Evolutionary conservation across 1,140 invertebrate genomes (phyloP).

Genomic region (Drosophila fuyamai): DNA sequence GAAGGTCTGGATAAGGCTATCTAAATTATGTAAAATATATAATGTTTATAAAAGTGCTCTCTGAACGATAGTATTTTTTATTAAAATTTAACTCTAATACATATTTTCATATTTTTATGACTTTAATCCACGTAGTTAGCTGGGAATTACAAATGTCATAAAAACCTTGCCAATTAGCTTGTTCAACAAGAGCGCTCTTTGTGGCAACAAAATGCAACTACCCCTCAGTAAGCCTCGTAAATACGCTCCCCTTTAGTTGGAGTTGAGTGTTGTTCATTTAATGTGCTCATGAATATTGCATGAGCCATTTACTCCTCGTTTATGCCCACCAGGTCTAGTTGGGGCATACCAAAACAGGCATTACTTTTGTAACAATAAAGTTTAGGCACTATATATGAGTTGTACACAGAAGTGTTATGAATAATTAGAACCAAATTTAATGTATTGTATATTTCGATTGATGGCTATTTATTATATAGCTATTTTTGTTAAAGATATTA

Average conservation of each 20-base stretch:
- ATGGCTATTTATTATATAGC: too few species aligned
- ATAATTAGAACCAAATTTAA: not conserved
- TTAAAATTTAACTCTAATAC: not conserved
- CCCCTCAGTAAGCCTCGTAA: slow-evolving; percentile 34
- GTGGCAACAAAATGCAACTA: slow-evolving; percentile 40
- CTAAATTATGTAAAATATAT: too few species aligned
- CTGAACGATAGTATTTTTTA: not conserved
- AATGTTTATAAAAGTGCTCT: not conserved
- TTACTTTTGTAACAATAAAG: not conserved
- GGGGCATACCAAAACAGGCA: not conserved
- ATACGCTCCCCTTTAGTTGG: slow-evolving; percentile 21
- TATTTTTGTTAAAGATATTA: too few species aligned
- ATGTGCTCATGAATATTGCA: slow-evolving; percentile 74
- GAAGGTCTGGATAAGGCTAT: too few species aligned
- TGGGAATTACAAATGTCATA: not conserved
- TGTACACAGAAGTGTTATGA: too few species aligned
- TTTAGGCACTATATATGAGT: too few species aligned
- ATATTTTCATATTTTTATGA: not conserved
- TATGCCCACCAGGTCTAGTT: slow-evolving; percentile 7
- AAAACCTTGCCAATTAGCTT: slow-evolving; percentile 27
- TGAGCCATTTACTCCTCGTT: slow-evolving; percentile 62
- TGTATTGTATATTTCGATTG: too few species aligned
- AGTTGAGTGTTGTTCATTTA: slow-evolving; percentile 60
- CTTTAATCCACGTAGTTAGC: not conserved
- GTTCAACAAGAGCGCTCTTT: slow-evolving; percentile 24